Conservation (phyloP, 2,797 vertebrate species). For the Chaetodon trifasciatus region DNA sequence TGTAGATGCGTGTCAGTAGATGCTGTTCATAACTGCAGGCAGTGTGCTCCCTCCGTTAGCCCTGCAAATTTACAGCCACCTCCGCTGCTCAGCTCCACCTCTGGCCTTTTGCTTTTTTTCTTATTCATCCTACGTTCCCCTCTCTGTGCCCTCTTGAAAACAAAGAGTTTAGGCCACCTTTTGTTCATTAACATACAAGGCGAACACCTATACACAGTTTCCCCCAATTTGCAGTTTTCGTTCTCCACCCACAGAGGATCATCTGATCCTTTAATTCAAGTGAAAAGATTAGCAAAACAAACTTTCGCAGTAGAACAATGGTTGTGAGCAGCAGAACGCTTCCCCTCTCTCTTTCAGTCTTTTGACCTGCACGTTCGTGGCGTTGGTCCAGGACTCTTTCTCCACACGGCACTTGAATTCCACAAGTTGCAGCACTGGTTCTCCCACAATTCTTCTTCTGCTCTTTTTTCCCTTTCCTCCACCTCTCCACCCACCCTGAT, state of each 20-base stretch:
- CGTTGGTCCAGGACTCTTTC: conserved; percentile 74
- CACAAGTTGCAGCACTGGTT: conserved; percentile 72
- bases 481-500: too few relatives aligned
- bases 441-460: conserved; percentile 18
- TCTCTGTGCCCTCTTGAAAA: conserved; percentile 36
- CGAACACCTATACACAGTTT: not conserved
- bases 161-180: conserved; percentile 35
- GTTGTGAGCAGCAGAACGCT: conserved; percentile 51
- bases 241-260: not conserved
- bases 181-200: conserved; percentile 29
- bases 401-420: conserved; percentile 80
- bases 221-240: conserved; percentile 1
- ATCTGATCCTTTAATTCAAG: not conserved
- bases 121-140: conserved; percentile 37
- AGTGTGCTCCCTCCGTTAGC: not conserved
- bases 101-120: conserved; percentile 34
- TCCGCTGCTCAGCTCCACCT: conserved; percentile 19
- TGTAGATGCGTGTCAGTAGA: not conserved
- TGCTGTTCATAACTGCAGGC: not conserved
- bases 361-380: conserved; percentile 74
- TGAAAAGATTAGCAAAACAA: conserved; percentile 13
- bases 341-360: conserved; percentile 75
- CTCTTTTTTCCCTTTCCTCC: too few relatives aligned
- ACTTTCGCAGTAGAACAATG: conserved; percentile 10
- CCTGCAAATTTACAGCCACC: conserved; percentile 30